Conservation (phyloP, 2,113 vertebrate genomes). For the Epinephelus cyanopodus region DNA sequence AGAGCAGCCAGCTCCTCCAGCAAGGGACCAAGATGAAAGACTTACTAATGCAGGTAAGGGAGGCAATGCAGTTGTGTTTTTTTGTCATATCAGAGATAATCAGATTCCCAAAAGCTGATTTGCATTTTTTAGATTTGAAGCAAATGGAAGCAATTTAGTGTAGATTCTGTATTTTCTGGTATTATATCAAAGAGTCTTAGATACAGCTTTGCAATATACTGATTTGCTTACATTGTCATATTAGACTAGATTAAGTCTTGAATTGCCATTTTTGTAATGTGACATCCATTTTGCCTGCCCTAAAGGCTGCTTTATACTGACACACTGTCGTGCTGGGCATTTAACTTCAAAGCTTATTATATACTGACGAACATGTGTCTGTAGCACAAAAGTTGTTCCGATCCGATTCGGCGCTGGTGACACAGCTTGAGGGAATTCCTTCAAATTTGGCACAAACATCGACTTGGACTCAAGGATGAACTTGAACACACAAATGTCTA, state of each 20-base stretch:
- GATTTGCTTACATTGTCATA: neutral
- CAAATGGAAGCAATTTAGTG: neutral
- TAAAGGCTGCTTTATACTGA: neutral
- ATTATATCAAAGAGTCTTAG: neutral
- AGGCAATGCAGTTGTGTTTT: neutral
- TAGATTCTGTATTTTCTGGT: neutral
- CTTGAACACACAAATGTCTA: too few species aligned
- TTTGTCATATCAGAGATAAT: slow-evolving; percentile 1
- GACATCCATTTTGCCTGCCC: neutral
- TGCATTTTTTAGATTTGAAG: slow-evolving; percentile 23
- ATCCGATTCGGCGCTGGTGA: too few species aligned
- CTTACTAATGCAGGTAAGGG: slow-evolving; percentile 87
- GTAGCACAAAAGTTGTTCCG: neutral
- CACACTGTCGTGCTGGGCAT: neutral
- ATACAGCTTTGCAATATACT: neutral
- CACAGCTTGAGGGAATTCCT: too few species aligned
- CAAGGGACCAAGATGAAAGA: slow-evolving; percentile 90
- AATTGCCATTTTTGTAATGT: neutral
- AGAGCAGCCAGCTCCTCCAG: slow-evolving; percentile 87
- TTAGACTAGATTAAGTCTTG: neutral
- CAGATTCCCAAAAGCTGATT: slow-evolving; percentile 5
- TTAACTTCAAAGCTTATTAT: neutral
- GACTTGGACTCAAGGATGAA: too few species aligned
- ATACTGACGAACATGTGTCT: too few species aligned
- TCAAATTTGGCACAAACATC: too few species aligned